Evolutionary conservation across 2,113 vertebrate species (phyloP).

Genomic region (Proteles cristata): DNA sequence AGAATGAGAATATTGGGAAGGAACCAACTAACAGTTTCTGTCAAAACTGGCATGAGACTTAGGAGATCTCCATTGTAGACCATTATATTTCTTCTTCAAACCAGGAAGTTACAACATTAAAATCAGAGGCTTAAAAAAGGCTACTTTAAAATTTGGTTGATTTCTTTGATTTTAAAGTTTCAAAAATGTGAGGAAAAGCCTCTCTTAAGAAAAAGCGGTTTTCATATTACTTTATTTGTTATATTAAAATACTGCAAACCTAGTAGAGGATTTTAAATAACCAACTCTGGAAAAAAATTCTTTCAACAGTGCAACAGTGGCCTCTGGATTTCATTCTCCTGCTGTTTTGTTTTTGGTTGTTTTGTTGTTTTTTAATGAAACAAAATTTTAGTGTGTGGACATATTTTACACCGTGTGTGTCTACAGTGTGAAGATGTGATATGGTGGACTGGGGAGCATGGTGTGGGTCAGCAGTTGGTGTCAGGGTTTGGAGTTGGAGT

Average conservation of each 20-base stretch:
- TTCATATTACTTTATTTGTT: not conserved
- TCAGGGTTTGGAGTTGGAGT: not conserved
- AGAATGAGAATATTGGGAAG: not conserved
- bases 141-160: not conserved
- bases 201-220: not conserved
- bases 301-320: not conserved
- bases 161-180: not conserved
- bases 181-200: not conserved
- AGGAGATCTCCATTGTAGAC: not conserved
- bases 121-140: not conserved
- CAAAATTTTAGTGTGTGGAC: not conserved
- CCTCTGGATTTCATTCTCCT: constrained; percentile 9
- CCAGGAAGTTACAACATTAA: not conserved
- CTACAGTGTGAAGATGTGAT: not conserved
- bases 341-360: not conserved
- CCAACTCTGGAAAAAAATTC: not conserved
- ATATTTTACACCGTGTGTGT: not conserved
- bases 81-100: not conserved
- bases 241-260: not conserved
- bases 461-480: not conserved
- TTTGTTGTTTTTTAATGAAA: not conserved
- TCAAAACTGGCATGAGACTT: not conserved
- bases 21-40: not conserved
- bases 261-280: not conserved
- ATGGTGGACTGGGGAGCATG: not conserved